Base-by-base conservation (phyloP, 2,797 vertebrate genomes). In the Crenichthys baileyi region DNA sequence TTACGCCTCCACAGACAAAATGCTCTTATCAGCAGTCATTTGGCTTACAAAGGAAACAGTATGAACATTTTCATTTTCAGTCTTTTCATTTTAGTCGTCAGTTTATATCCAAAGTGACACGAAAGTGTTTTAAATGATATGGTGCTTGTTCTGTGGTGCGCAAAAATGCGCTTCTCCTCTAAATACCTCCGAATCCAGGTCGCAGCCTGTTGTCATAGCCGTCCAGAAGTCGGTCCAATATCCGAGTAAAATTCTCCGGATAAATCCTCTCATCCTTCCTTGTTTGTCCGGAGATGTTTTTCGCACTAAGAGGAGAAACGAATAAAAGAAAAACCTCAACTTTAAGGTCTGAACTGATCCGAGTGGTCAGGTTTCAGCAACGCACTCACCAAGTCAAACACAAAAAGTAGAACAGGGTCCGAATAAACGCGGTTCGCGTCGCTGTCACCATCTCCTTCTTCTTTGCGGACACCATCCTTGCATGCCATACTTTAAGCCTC, bases 151-250 rank as follows among this genome's bases (percentile, higher is more conserved):
- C 65, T 67, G 20, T 41, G 5, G 31, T 76, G 65, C 31, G 50
- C 46, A 46, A 60, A 79, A 65, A 24, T 0, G 3, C 12, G 2
- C 75, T 53, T 65, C 26, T 44, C 53, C 36, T 67, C 58, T 70
- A 91, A 96, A 79, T 97, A 99, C 98, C 97, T 92, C 98, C 98
- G 84, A 99, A 99, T 95, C 98, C 98, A 89, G 98, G 98, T 94
- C 98, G 96, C 85, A 99, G 97, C 90, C 98, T 96, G 96, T 97
- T 99, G 96, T 99, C 98, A 94, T 99, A 99, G 79, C 98, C 98
- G 93, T 99, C 97, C 93, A 99, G 95, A 88, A 99, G 97, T 93
- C 97, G 95, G 95, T 99, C 98, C 90, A 99, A 93, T 93, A 99
- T 99, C 76, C 95, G 96, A 65, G 98, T 99, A 92, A 99, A 98